A percentile compares a stretch with the other conserved stretches of the same genome.
phyloP scores from a whole-genome alignment of 2,888 invertebrate genomes.

The Synanthedon vespiformis region DNA sequence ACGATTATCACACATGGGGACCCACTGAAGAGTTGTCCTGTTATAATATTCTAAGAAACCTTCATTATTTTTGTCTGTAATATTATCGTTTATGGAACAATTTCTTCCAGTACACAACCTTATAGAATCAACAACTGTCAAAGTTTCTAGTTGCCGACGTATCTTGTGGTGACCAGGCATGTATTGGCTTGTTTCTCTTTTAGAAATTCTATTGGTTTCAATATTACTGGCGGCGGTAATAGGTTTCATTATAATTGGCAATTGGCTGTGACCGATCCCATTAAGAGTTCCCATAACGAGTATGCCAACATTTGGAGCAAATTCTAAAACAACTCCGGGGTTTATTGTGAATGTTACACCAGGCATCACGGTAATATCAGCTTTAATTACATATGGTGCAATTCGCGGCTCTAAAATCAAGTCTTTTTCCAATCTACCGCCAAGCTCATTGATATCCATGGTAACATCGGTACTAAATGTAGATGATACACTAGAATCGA shows the following conservation, averaged over 20 bases:
- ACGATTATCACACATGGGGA: slow-evolving; percentile 93
- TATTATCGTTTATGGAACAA: slow-evolving; percentile 72
- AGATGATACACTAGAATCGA: slow-evolving; percentile 82
- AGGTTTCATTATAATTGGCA: slow-evolving; percentile 84
- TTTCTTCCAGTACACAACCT: slow-evolving; percentile 83
- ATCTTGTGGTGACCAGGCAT: slow-evolving; percentile 37
- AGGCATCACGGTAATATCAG: slow-evolving; percentile 98
- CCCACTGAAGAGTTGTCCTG: slow-evolving; percentile 94
- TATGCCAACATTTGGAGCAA: slow-evolving; percentile 95
- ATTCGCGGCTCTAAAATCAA: slow-evolving; percentile 73
- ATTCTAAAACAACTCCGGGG: slow-evolving; percentile 91
- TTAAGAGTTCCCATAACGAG: slow-evolving; percentile 90
- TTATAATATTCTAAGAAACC: slow-evolving; percentile 97
- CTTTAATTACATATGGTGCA: slow-evolving; percentile 81
- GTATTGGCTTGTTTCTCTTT: slow-evolving; percentile 48
- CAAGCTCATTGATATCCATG: slow-evolving; percentile 76
- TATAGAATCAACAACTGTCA: slow-evolving; percentile 73
- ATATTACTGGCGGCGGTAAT: slow-evolving; percentile 37
- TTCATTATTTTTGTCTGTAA: slow-evolving; percentile 70
- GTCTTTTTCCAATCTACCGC: slow-evolving; percentile 80
- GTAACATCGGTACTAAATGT: slow-evolving; percentile 70
- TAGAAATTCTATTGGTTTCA: slow-evolving; percentile 45
- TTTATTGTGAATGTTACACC: slow-evolving; percentile 86
- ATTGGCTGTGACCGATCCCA: slow-evolving; percentile 82
- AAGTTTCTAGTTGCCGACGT: slow-evolving; percentile 68